These are phyloP conservation scores for Vultur gryphus DNA, from an alignment of 2,797 vertebrate genomes.

Conservation along the genomic window DNA sequence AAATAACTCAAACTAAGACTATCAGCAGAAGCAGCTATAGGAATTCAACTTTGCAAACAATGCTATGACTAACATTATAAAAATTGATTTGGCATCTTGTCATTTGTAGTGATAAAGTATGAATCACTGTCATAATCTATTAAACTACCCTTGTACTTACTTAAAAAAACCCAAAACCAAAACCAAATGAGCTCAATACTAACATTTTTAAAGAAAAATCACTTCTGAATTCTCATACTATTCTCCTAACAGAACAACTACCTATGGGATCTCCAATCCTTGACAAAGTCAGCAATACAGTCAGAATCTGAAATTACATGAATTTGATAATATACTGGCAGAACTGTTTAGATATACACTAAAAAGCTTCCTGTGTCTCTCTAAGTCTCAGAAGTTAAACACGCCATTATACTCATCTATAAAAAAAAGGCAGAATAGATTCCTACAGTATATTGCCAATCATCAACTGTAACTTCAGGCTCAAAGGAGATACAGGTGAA, in stretches of 20 bases:
- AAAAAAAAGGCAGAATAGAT: background rate
- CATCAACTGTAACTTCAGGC: background rate
- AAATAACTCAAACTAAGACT: background rate
- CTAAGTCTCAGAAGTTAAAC: background rate
- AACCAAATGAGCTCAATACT: background rate
- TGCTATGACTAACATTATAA: background rate
- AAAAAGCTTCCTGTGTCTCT: background rate
- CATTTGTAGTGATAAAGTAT: background rate
- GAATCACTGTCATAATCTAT: background rate
- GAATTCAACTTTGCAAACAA: background rate
- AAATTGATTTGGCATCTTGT: background rate
- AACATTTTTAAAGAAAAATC: background rate
- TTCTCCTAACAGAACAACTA: background rate
- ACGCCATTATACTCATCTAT: background rate
- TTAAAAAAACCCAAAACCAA: background rate
- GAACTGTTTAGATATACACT: background rate
- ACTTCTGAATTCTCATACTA: background rate
- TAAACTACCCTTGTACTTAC: background rate
- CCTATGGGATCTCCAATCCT: background rate
- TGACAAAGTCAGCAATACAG: background rate
- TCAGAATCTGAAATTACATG: background rate
- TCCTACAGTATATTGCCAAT: background rate
- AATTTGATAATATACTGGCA: background rate
- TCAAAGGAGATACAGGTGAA: background rate
- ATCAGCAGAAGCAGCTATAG: background rate